Evolutionary conservation across 2,113 vertebrate species (phyloP), one percentile per base, ranked within the genome.

Genomic region (Danionella cerebrum): DNA sequence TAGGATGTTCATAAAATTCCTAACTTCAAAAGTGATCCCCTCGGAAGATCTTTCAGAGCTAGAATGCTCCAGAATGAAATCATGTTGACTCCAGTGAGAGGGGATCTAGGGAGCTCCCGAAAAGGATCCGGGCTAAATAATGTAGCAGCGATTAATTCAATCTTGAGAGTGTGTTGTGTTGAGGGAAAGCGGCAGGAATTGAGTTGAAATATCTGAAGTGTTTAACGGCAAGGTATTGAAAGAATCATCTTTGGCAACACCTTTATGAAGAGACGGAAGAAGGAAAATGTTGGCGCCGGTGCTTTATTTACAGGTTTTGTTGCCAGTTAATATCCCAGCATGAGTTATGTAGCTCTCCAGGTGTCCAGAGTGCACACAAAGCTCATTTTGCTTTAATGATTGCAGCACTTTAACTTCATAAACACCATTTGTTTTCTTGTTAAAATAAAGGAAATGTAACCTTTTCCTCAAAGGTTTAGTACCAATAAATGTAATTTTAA

Each of bases 1-100:
- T 80, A 76, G 77, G 72, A 21, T 70, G 52, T 69, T 77, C 53
- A 38, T 70, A 41, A 63, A 81, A 76, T 63, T 74, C 69, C 72
- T 74, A 38, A 50, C 69, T 74, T 33, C 45, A 42, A 55, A 79
- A 80, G 80, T 74, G 81, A 82, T 83, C 63, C 67, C 69, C 74
- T 78, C 51, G 55, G 63, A 53, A 65, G 53, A 18, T 33, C 47
- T 29, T 51, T 19, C 10, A 24, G 54, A 38, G 27, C 13, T 29
- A 42, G 54, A 59, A 42, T 14, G 59, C 27, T 74, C 68, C 70
- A 67, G 38, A 66, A 72, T 72, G 65, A 76, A 73, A 71, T 47
- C 69, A 38, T 51, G 67, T 65, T 69, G 39, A 51, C 60, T 66
- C 54, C 62, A 53, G 42, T 35, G 71, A 62, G 67, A 62, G 25